These are phyloP conservation scores for Patella ulyssiponensis DNA, from an alignment of 2,888 invertebrate genomes.

Conservation along the genomic window DNA sequence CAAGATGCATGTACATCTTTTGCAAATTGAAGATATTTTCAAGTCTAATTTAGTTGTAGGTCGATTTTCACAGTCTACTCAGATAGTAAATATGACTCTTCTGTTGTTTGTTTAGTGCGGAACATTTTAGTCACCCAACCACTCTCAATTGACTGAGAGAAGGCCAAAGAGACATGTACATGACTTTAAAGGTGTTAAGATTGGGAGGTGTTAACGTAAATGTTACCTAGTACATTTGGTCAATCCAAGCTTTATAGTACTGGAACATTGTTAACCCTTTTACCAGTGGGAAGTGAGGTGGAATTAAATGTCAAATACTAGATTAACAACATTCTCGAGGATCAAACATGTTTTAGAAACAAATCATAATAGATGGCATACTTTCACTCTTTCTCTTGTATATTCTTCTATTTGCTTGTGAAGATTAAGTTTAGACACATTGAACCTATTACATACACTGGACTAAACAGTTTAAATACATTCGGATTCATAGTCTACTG, in stretches of 20 bases:
- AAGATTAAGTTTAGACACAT: neutral
- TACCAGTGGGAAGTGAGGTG: neutral
- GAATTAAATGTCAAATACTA: conserved; percentile 9
- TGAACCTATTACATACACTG: conserved; percentile 8
- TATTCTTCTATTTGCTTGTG: conserved; percentile 1
- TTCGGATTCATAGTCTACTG: neutral
- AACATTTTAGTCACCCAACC: neutral
- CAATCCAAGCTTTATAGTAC: neutral
- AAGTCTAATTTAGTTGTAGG: no score
- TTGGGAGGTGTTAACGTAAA: conserved; percentile 5
- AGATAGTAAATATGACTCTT: no score
- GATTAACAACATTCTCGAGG: neutral
- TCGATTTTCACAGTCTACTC: no score
- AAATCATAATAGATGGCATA: conserved; percentile 9
- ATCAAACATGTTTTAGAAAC: conserved; percentile 2
- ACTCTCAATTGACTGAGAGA: neutral
- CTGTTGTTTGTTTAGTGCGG: neutral
- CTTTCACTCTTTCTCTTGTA: neutral
- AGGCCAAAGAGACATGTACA: conserved; percentile 7
- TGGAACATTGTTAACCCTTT: conserved; percentile 4
- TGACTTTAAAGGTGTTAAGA: neutral
- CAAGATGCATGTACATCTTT: no score
- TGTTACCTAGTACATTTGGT: conserved; percentile 8
- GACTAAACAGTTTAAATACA: conserved; percentile 13
- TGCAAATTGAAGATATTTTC: no score